These are phyloP conservation scores for Platynereis dumerilii DNA, from an alignment of 2,888 invertebrate genomes.

Conservation along the genomic window DNA sequence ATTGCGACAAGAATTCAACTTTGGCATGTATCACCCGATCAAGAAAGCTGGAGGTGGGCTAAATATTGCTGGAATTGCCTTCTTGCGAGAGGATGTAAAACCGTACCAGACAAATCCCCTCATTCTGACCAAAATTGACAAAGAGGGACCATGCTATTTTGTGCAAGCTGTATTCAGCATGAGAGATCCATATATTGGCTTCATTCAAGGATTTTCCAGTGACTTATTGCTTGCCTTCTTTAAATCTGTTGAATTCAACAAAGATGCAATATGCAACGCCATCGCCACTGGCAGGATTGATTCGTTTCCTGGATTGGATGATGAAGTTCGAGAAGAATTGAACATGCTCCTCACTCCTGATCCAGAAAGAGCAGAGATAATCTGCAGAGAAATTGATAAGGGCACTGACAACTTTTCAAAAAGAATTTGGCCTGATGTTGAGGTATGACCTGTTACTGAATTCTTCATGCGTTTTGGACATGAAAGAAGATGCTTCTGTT, in stretches of 20 bases:
- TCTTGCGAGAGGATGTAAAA: not conserved
- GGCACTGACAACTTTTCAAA: too few relatives aligned
- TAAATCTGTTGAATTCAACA: not conserved
- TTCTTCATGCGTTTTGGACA: too few relatives aligned
- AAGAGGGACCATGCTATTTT: not conserved
- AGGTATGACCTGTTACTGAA: too few relatives aligned
- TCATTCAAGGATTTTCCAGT: not conserved
- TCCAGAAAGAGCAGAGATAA: not conserved
- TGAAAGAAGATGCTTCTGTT: too few relatives aligned
- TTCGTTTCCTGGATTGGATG: not conserved
- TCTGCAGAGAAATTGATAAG: too few relatives aligned
- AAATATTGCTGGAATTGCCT: not conserved
- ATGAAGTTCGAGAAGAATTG: not conserved
- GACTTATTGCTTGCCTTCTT: not conserved
- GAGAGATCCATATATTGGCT: not conserved
- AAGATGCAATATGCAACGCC: not conserved
- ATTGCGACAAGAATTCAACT: not conserved
- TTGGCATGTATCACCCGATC: not conserved
- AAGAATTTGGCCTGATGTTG: too few relatives aligned
- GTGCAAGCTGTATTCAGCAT: not conserved
- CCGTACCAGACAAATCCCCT: not conserved
- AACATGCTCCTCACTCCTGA: not conserved
- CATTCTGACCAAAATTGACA: not conserved
- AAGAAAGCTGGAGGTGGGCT: not conserved
- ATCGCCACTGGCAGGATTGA: not conserved